Evolutionary conservation across 2,888 invertebrate species (phyloP), one percentile per base, ranked within the genome.

Genomic region (Melanchra persicariae): DNA sequence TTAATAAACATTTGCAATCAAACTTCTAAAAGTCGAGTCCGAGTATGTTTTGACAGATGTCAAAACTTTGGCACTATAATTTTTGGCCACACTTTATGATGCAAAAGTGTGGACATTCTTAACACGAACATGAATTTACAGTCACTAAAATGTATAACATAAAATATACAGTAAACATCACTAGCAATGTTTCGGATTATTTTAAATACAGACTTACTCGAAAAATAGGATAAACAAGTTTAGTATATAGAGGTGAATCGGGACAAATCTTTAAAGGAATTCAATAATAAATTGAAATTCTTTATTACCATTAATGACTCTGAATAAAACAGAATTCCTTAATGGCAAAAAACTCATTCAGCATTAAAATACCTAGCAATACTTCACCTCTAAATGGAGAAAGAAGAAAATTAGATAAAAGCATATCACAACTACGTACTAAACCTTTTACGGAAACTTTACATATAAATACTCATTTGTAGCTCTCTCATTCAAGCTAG

Each of bases 31-130:
- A 62, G 26, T 58, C 54, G 5, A 55, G 1, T 51, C 45, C 9
- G 59, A 40, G 51, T 54, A 10, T 63, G 55, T 57, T 77, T 79
- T 74, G 77, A 79, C 74, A 47, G 19, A 17, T 79, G 59, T 74
- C 62, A 77, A 77, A 74, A 74, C 22, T 37, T 77, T 77, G 68
- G 30, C 77, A 63, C 63, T 6, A 34, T 22, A n/a, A 19, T 47
- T 15, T 34, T 22, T 19, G 40, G 6, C 65, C 72, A 72, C 52
- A 59, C 7, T 57, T 59, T 1, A 15, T 54, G 26, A 24, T 40
- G 17, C 30, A 57, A 60, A 59, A 22, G 22, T 76, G 60, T 55
- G 43, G 51, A 43, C 51, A 15, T 22, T 40, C n/a, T 47, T 52
- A 6, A 19, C 7, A 54, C 30, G 52, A 59, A 63, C 26, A 63